These are phyloP conservation scores for Pyrrhia umbra DNA, from an alignment of 2,888 invertebrate genomes.

Conservation along the genomic window DNA sequence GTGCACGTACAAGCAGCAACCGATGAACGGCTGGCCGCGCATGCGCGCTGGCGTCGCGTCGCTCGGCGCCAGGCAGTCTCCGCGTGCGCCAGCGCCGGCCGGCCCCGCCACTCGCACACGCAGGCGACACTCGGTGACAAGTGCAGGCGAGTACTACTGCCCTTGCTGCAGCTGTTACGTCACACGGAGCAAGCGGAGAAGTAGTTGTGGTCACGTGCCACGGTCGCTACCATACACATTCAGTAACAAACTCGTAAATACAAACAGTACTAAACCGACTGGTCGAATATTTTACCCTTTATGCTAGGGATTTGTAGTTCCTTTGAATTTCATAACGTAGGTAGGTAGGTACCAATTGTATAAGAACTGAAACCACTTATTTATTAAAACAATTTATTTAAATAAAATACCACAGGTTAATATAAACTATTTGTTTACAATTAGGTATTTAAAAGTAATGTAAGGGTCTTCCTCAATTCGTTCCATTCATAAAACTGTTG, in stretches of 20 bases:
- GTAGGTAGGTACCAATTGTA: too few relatives aligned
- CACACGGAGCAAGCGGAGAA: neutral
- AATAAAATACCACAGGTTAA: slow-evolving; percentile 1
- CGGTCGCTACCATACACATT: neutral
- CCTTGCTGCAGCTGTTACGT: neutral
- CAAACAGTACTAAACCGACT: too few relatives aligned
- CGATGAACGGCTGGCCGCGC: slow-evolving; percentile 7
- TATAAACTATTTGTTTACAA: neutral
- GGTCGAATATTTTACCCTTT: too few relatives aligned
- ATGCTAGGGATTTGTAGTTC: too few relatives aligned
- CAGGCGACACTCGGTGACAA: slow-evolving; percentile 8
- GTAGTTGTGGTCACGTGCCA: neutral
- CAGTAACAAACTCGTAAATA: too few relatives aligned
- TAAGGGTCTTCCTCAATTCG: slow-evolving; percentile 3
- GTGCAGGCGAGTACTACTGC: neutral
- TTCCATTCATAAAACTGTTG: slow-evolving; percentile 33
- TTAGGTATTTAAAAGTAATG: slow-evolving; percentile 12
- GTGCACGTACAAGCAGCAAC: neutral
- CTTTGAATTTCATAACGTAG: too few relatives aligned
- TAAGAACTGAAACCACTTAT: neutral
- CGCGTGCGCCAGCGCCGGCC: slow-evolving; percentile 40
- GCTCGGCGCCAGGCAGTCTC: slow-evolving; percentile 57
- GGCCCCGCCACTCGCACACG: slow-evolving; percentile 6
- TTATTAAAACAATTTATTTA: neutral
- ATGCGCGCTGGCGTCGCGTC: slow-evolving; percentile 26